Evolutionary conservation across 1,140 invertebrate genomes (phyloP).

Genomic region (Microvelia longipes): DNA sequence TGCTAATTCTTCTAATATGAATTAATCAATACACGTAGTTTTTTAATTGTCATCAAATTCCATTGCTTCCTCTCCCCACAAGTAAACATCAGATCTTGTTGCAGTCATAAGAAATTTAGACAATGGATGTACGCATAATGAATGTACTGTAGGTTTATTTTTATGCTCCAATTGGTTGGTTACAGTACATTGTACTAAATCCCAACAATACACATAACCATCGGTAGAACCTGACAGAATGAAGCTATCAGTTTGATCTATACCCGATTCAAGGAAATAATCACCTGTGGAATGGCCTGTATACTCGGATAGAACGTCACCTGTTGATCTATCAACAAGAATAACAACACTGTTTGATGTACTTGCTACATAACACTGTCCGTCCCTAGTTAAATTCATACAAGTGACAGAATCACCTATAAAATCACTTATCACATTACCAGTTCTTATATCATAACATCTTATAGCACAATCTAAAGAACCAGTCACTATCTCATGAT

Average conservation of each 20-base stretch:
- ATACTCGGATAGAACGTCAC: slow-evolving; percentile 62
- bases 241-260: slow-evolving; percentile 63
- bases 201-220: slow-evolving; percentile 74
- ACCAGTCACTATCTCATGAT: slow-evolving; percentile 78
- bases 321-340: slow-evolving; percentile 76
- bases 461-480: slow-evolving; percentile 80
- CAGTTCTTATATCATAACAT: slow-evolving; percentile 78
- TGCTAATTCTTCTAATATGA: too few species aligned
- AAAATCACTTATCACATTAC: slow-evolving; percentile 66
- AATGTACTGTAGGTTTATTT: slow-evolving; percentile 40
- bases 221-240: slow-evolving; percentile 77
- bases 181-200: slow-evolving; percentile 57
- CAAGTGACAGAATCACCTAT: slow-evolving; percentile 64
- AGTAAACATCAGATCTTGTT: slow-evolving; percentile 44
- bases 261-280: slow-evolving; percentile 69
- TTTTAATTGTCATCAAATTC: too few species aligned
- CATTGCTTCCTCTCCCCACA: slow-evolving; percentile 35
- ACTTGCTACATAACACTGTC: slow-evolving; percentile 70
- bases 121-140: slow-evolving; percentile 50
- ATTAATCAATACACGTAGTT: too few species aligned
- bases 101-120: slow-evolving; percentile 47
- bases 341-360: slow-evolving; percentile 65
- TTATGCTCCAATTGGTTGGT: slow-evolving; percentile 33
- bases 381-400: slow-evolving; percentile 61
- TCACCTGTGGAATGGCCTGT: slow-evolving; percentile 60